A percentile compares a stretch with the other conserved stretches of the same genome.
These are phyloP conservation scores for Ommatoiulus sabulosus DNA, from an alignment of 2,888 invertebrate genomes.

Conservation along the genomic window DNA sequence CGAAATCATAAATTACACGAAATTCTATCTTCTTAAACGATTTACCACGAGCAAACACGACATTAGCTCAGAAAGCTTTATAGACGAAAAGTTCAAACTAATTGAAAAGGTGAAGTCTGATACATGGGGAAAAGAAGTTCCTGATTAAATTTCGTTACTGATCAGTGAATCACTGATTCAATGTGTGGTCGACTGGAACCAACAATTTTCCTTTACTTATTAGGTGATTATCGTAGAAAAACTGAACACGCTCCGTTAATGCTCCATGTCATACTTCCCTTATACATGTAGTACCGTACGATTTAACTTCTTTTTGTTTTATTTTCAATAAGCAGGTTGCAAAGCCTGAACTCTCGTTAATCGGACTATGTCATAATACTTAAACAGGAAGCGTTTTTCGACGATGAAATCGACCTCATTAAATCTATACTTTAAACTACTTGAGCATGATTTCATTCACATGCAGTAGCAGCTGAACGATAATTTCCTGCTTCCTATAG, in stretches of 20 bases:
- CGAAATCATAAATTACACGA: not conserved
- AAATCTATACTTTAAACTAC: conserved; percentile 15
- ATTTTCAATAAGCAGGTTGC: not conserved
- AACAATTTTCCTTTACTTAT: not conserved
- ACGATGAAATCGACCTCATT: conserved; percentile 34
- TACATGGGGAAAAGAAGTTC: not conserved
- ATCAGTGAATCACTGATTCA: not conserved
- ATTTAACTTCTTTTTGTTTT: not conserved
- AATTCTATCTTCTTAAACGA: not conserved
- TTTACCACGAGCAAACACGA: not conserved
- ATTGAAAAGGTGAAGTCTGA: not conserved
- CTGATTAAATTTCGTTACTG: not conserved
- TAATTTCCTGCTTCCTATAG: conserved; percentile 24
- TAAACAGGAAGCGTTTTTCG: conserved; percentile 19
- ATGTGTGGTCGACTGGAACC: conserved; percentile 17
- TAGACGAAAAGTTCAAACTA: not conserved
- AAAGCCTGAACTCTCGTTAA: not conserved
- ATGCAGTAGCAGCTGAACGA: not conserved
- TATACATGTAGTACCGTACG: not conserved
- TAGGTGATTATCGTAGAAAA: not conserved
- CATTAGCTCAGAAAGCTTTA: not conserved
- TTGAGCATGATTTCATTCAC: conserved; percentile 16
- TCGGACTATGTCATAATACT: not conserved
- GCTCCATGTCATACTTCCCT: not conserved
- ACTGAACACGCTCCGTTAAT: not conserved